phyloP scores from a whole-genome alignment of 2,888 invertebrate genomes.

The Emmelina monodactyla region DNA sequence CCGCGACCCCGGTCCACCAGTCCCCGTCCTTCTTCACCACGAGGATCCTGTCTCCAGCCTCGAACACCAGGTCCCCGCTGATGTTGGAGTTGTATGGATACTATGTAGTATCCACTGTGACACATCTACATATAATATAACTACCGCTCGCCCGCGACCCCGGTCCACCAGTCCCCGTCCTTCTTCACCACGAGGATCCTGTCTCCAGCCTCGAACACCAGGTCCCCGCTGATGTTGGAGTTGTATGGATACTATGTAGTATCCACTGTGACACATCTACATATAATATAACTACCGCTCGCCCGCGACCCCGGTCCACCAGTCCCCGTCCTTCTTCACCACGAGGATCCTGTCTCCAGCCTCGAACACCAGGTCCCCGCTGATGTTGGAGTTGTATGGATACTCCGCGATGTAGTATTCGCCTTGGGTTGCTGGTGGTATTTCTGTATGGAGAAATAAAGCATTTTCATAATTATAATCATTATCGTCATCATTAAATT shows the following conservation, averaged over 20 bases:
- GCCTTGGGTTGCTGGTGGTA: no score
- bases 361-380: conserved; percentile 90
- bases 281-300: no score
- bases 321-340: conserved; percentile 90
- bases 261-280: no score
- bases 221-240: conserved; percentile 89
- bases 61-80: conserved; percentile 89
- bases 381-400: conserved; percentile 87
- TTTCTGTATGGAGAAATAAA: no score
- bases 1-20: conserved; percentile 97
- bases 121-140: no score
- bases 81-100: conserved; percentile 92
- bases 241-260: conserved; percentile 91
- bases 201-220: conserved; percentile 88
- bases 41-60: conserved; percentile 84
- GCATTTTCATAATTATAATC: no score
- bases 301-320: conserved; percentile 97
- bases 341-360: conserved; percentile 88
- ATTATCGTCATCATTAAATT: no score
- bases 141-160: conserved; percentile 76
- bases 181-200: conserved; percentile 85
- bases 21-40: conserved; percentile 93
- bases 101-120: conserved; percentile 85
- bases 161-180: conserved; percentile 99
- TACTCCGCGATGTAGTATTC: conserved; percentile 90